Conservation (phyloP, 2,797 vertebrate species). For the Scolopax rusticola region DNA sequence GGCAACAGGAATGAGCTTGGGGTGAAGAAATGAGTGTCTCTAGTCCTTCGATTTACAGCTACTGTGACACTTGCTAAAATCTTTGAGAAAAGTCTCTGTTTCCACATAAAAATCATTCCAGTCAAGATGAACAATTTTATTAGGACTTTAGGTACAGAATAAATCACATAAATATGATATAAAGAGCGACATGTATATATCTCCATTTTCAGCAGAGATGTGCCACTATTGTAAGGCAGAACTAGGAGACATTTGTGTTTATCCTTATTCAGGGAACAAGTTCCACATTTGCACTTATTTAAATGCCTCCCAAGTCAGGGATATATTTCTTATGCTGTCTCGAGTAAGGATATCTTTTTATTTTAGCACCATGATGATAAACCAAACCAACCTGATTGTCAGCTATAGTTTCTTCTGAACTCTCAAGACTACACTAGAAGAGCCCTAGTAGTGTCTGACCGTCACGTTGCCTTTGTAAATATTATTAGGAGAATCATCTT, state of each 20-base stretch:
- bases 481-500: not conserved
- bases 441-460: not conserved
- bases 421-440: not conserved
- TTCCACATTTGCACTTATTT: not conserved
- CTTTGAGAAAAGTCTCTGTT: constrained; percentile 8
- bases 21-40: not conserved
- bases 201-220: not conserved
- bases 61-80: not conserved
- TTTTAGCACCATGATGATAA: not conserved
- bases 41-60: not conserved
- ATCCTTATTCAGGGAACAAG: not conserved
- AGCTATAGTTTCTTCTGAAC: not conserved
- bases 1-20: not conserved
- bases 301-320: not conserved
- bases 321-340: not conserved
- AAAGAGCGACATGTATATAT: not conserved
- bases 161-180: constrained; percentile 14
- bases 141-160: constrained; percentile 1
- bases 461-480: not conserved
- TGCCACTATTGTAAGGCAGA: not conserved
- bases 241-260: not conserved
- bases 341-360: not conserved
- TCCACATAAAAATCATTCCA: not conserved
- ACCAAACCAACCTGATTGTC: not conserved
- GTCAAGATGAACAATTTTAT: constrained; percentile 2